Base-by-base conservation (phyloP, 2,113 vertebrate genomes). In the Rhynchomys soricoides region DNA sequence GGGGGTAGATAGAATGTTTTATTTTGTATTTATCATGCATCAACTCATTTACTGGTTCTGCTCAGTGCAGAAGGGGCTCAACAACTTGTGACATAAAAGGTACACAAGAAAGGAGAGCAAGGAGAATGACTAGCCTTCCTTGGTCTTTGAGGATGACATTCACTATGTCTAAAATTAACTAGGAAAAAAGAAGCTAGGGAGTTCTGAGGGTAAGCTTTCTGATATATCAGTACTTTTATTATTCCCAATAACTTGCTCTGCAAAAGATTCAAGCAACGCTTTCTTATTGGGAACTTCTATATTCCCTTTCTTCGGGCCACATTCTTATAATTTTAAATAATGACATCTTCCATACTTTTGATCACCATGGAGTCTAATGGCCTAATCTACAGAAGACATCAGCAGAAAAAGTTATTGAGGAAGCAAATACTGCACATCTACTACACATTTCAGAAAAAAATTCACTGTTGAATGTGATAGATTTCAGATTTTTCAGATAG, bases 391-490 rank as follows among this genome's bases (percentile, higher is more conserved):
- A 77, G 26, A 68, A 52, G n/a, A 37, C 5, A 17, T 34, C 24
- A 24, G 55, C 16, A 45, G 82, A 9, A 85, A 64, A 64, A 5
- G 3, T 37, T 52, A 3, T 11, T 55, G 10, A 66, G 37, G 10
- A 75, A 52, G 50, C 29, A 24, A 70, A n/a, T 10, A 79, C 2
- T 21, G 10, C 2, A 31, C 2, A 59, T 55, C 15, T 3, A 17
- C 75, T 37, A 48, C 5, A 21, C 9, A 21, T 11, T 43, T n/a
- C 22, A 70, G 19, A 0, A 78, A 0, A 0, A 70, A 0, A 45
- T 29, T 73, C 26, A 37, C 13, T 78, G 31, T 15, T 86, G 40
- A 71, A 31, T 64, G 4, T 1, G 4, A 59, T 5, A 79, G 21
- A 66, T 93, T 86, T 13, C 24, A 88, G n/a, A n/a, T n/a, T n/a